Conservation (phyloP, 2,888 invertebrate genomes). For the Isotomurus palustris region DNA sequence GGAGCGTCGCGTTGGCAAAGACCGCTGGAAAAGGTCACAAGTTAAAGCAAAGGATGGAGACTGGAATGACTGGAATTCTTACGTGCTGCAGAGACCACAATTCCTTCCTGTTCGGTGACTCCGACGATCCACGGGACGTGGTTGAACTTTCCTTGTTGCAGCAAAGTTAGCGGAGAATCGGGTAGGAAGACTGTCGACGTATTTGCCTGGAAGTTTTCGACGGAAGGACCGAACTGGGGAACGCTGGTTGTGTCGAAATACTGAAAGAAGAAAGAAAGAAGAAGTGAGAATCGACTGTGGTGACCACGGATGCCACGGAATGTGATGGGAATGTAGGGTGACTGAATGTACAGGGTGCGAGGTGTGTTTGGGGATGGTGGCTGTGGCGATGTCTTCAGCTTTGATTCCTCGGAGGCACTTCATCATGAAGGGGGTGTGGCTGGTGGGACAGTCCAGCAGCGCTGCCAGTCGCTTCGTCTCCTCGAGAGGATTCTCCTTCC, state of each 20-base stretch:
- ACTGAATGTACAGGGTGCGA: neutral
- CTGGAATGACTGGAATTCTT: too few relatives aligned
- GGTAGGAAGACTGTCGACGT: conserved; percentile 52
- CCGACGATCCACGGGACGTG: conserved; percentile 56
- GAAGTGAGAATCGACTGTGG: too few relatives aligned
- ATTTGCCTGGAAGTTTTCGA: conserved; percentile 24
- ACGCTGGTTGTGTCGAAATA: neutral
- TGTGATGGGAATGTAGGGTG: too few relatives aligned
- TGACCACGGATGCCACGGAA: too few relatives aligned
- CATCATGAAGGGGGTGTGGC: neutral
- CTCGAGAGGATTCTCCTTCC: conserved; percentile 17
- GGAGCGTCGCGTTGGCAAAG: conserved; percentile 22
- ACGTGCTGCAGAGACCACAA: conserved; percentile 52
- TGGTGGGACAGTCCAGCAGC: conserved; percentile 6
- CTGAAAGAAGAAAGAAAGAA: too few relatives aligned
- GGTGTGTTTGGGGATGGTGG: neutral
- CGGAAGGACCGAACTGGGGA: conserved; percentile 19
- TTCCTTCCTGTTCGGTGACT: conserved; percentile 54
- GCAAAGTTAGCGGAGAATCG: conserved; percentile 50
- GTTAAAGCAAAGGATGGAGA: too few relatives aligned
- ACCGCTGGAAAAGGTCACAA: too few relatives aligned
- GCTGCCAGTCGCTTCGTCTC: conserved; percentile 22
- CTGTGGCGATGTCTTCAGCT: neutral
- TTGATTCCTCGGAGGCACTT: neutral
- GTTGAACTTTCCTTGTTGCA: conserved; percentile 50